Evolutionary conservation across 1,140 invertebrate species (phyloP).

Genomic region (Drosophila sp.): DNA sequence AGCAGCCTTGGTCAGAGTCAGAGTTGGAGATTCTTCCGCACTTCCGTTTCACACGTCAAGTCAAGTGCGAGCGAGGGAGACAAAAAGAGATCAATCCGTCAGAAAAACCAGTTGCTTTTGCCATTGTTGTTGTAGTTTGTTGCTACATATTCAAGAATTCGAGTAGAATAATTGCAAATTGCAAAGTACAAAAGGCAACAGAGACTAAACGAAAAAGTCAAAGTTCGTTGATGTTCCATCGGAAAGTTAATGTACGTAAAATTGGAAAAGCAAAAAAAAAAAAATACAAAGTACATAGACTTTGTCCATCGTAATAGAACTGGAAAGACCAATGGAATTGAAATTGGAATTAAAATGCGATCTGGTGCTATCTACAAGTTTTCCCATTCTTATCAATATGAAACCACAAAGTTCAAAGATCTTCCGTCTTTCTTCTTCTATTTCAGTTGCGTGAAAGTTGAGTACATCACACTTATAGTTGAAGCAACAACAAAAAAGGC

Average conservation of each 20-base stretch:
- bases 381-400: slow-evolving; percentile 49
- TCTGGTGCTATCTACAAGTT: slow-evolving; percentile 37
- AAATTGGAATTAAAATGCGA: not conserved
- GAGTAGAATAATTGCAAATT: slow-evolving; percentile 35
- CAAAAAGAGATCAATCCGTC: not conserved
- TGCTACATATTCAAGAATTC: slow-evolving; percentile 27
- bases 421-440: not conserved
- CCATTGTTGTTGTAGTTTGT: not conserved
- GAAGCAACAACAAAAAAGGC: slow-evolving; percentile 1
- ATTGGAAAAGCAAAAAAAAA: not conserved
- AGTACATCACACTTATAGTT: not conserved
- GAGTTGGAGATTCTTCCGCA: slow-evolving; percentile 62
- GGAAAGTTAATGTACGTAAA: slow-evolving; percentile 24
- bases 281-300: slow-evolving; percentile 23
- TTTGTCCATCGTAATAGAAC: slow-evolving; percentile 10
- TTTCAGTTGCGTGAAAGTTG: slow-evolving; percentile 25
- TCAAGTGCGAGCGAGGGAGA: slow-evolving; percentile 38
- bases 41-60: slow-evolving; percentile 78
- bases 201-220: slow-evolving; percentile 36
- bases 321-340: not conserved
- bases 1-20: slow-evolving; percentile 58
- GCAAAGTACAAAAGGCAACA: slow-evolving; percentile 44
- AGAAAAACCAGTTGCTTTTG: slow-evolving; percentile 40
- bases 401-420: slow-evolving; percentile 62
- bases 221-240: slow-evolving; percentile 31